phyloP scores from a whole-genome alignment of 2,113 vertebrate species.

The Xenotilapia leptura region DNA sequence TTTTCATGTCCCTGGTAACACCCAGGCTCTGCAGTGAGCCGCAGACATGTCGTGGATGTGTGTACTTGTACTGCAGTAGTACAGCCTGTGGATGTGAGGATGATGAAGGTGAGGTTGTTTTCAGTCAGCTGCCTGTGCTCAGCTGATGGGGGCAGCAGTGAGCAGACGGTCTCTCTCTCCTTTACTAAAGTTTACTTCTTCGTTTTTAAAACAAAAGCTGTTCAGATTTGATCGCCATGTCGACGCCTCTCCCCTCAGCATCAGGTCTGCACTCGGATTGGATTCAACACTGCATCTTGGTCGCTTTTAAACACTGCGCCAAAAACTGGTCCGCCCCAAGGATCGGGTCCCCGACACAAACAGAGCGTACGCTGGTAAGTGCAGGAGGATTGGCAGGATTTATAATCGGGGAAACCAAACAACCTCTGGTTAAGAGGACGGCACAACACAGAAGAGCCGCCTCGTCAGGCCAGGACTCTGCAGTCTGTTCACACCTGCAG shows the following conservation, averaged over 20 bases:
- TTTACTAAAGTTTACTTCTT: neutral
- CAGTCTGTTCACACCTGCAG: neutral
- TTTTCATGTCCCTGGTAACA: neutral
- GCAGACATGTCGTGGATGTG: neutral
- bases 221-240: neutral
- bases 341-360: neutral
- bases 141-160: neutral
- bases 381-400: neutral
- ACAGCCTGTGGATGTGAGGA: neutral
- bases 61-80: neutral
- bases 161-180: neutral
- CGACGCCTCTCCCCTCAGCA: neutral
- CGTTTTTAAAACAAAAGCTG: rapidly evolving
- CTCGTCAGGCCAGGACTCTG: neutral
- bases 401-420: neutral
- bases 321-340: neutral
- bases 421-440: neutral
- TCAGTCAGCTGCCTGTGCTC: neutral
- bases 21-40: neutral
- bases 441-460: too few species aligned
- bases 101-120: neutral
- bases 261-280: neutral
- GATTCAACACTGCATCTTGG: neutral
- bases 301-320: neutral
- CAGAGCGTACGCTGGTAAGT: neutral